Percentiles rank a stretch among this genome's conserved stretches.
Conservation (phyloP, 2,113 vertebrate species). For the Triplophysa siluroides region DNA sequence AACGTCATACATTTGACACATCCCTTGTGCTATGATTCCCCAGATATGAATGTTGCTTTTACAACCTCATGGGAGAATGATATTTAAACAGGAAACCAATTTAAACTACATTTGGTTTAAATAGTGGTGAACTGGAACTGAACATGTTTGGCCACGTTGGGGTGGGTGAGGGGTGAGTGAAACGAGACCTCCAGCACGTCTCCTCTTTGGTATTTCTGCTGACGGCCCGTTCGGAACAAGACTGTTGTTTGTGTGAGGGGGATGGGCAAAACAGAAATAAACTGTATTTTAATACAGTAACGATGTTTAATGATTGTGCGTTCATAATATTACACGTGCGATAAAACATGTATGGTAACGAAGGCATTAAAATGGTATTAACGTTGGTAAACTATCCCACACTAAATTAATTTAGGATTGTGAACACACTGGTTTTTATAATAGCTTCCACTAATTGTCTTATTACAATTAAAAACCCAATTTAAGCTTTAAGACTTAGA, state of each 20-base stretch:
- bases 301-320: not conserved
- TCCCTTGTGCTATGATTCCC: not conserved
- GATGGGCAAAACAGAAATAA: not conserved
- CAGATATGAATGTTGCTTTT: not conserved
- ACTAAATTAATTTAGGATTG: not conserved
- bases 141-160: not conserved
- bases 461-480: not conserved
- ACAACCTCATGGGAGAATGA: not conserved
- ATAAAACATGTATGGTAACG: not conserved
- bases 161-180: constrained; percentile 1
- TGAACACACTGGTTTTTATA: not conserved
- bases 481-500: not conserved
- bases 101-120: not conserved
- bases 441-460: not conserved
- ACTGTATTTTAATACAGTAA: not conserved
- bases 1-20: not conserved
- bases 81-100: too few species aligned
- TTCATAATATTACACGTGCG: not conserved
- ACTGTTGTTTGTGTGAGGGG: not conserved
- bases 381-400: not conserved
- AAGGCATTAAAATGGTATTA: not conserved
- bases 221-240: not conserved
- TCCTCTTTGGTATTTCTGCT: constrained; percentile 18
- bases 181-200: constrained; percentile 11
- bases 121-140: not conserved